These are phyloP conservation scores for Neoitamus cyanurus DNA, from an alignment of 2,888 invertebrate species.

Conservation along the genomic window DNA sequence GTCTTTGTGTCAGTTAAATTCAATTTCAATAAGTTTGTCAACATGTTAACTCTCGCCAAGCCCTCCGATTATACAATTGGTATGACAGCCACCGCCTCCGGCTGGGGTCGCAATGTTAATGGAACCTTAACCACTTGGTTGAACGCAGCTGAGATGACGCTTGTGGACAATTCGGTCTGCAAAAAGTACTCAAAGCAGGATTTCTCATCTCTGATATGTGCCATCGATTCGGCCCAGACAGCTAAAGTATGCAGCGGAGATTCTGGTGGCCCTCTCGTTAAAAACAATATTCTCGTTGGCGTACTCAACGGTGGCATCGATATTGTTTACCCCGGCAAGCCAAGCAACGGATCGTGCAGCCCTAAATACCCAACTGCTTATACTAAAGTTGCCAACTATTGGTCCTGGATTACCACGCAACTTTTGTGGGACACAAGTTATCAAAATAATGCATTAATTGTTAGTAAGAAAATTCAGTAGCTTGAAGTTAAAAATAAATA, in stretches of 20 bases:
- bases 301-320: not conserved
- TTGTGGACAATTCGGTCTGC: not conserved
- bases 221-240: not conserved
- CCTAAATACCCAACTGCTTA: not conserved
- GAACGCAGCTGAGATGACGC: not conserved
- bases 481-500: no score
- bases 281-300: not conserved
- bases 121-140: not conserved
- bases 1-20: not conserved
- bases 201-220: not conserved
- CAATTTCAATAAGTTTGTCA: not conserved
- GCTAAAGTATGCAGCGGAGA: not conserved
- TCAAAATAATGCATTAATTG: not conserved
- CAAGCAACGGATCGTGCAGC: not conserved
- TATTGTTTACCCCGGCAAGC: not conserved
- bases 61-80: not conserved
- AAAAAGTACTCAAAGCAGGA: not conserved
- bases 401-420: not conserved
- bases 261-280: not conserved
- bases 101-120: not conserved
- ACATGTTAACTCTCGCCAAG: not conserved
- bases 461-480: not conserved
- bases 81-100: not conserved
- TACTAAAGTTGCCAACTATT: not conserved
- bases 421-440: not conserved